phyloP scores from a whole-genome alignment of 1,140 invertebrate species.

The Dendroctonus ponderosae region DNA sequence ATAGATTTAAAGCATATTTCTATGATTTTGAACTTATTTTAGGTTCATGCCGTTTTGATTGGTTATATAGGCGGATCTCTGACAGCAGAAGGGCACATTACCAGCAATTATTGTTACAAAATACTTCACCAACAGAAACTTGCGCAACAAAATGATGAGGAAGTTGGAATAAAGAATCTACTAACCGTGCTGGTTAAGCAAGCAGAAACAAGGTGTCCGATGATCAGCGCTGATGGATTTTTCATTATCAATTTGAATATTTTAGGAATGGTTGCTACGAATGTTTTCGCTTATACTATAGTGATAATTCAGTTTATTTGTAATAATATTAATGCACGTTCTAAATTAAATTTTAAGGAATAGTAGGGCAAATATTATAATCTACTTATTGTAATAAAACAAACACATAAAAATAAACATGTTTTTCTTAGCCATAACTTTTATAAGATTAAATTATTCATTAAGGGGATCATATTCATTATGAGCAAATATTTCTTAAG shows the following conservation, averaged over 20 bases:
- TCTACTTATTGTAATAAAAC: too few relatives aligned
- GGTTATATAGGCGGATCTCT: neutral
- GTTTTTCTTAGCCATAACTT: too few relatives aligned
- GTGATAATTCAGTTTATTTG: constrained; percentile 4
- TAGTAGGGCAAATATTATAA: too few relatives aligned
- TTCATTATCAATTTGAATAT: neutral
- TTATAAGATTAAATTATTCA: too few relatives aligned
- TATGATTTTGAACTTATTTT: too few relatives aligned
- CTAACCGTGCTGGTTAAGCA: neutral
- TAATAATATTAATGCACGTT: neutral
- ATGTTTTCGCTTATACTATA: neutral
- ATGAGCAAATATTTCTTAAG: too few relatives aligned
- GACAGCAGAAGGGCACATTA: neutral
- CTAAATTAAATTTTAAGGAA: too few relatives aligned
- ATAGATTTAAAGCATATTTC: too few relatives aligned
- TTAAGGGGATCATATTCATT: too few relatives aligned
- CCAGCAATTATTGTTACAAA: neutral
- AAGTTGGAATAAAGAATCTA: neutral
- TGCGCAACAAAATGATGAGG: too few relatives aligned
- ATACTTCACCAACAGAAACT: neutral
- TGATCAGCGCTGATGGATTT: neutral
- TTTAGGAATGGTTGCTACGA: constrained; percentile 1
- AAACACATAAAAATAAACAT: too few relatives aligned
- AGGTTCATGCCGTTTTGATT: neutral
- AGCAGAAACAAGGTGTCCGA: constrained; percentile 6